These are phyloP conservation scores for Archaeoteleia sp. DNA, from an alignment of 2,888 invertebrate genomes.

Conservation along the genomic window DNA sequence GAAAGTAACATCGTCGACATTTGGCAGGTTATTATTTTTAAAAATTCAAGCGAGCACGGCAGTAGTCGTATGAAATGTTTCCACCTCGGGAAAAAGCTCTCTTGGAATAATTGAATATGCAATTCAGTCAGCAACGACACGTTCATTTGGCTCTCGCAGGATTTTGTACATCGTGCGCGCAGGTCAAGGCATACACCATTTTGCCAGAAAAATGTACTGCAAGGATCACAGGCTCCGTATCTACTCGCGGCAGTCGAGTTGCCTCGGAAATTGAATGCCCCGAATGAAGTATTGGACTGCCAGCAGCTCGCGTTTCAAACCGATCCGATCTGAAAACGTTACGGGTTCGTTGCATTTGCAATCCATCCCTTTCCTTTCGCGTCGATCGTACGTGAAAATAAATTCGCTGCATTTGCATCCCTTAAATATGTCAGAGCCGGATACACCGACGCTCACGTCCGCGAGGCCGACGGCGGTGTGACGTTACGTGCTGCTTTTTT, in stretches of 20 bases:
- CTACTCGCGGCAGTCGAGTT: conserved; percentile 46
- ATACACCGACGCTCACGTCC: conserved; percentile 41
- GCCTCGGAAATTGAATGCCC: conserved; percentile 67
- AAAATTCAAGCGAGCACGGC: conserved; percentile 22
- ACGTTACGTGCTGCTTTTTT: conserved; percentile 48
- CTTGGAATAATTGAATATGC: conserved; percentile 47
- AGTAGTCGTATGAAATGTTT: conserved; percentile 23
- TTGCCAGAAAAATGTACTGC: conserved; percentile 32
- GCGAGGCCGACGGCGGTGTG: conserved; percentile 36
- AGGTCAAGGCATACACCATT: conserved; percentile 43
- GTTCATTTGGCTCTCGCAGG: conserved; percentile 41
- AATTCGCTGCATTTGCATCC: conserved; percentile 53
- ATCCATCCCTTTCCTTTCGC: conserved; percentile 50
- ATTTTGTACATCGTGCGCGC: conserved; percentile 31
- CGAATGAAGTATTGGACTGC: conserved; percentile 64
- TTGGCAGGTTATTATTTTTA: conserved; percentile 29
- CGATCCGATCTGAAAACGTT: conserved; percentile 55
- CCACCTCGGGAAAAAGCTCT: conserved; percentile 21
- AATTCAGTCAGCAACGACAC: conserved; percentile 37
- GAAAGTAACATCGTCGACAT: conserved; percentile 17
- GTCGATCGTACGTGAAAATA: conserved; percentile 52
- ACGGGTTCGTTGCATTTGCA: conserved; percentile 54
- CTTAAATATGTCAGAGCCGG: conserved; percentile 49
- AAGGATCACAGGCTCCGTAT: conserved; percentile 42
- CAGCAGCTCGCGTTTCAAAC: conserved; percentile 52